phyloP scores from a whole-genome alignment of 2,113 vertebrate genomes.

The Setophaga coronata region DNA sequence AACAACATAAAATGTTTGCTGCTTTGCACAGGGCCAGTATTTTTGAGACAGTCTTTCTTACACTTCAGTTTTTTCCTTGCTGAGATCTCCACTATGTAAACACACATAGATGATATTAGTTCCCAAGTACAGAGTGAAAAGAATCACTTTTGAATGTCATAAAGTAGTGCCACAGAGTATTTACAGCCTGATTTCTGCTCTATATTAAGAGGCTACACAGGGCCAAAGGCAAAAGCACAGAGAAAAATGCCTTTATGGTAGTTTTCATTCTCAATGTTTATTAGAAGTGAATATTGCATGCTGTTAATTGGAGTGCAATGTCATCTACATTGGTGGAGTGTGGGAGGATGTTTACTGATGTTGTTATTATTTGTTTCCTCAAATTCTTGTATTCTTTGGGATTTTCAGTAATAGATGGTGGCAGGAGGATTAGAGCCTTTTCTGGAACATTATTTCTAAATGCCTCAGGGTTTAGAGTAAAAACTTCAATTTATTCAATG shows the following conservation, averaged over 20 bases:
- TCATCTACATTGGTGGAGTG: not conserved
- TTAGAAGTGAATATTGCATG: not conserved
- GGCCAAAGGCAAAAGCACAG: not conserved
- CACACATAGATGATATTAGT: accelerated
- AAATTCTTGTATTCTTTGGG: not conserved
- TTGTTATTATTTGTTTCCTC: slow-evolving; percentile 1
- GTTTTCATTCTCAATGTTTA: not conserved
- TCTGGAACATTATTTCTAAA: not conserved
- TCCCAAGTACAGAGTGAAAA: not conserved
- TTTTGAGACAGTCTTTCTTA: not conserved
- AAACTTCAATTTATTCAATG: not conserved
- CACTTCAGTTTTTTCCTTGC: not conserved
- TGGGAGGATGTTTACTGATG: slow-evolving; percentile 18
- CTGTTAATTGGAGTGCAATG: not conserved
- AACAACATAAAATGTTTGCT: not conserved
- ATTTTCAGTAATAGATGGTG: not conserved
- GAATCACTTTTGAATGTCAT: not conserved
- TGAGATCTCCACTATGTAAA: not conserved
- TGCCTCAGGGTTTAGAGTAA: not conserved
- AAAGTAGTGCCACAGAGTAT: not conserved
- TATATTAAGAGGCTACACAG: not conserved
- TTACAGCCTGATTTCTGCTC: not conserved
- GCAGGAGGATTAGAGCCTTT: not conserved
- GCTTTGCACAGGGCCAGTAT: not conserved
- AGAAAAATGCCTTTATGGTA: not conserved